Evolutionary conservation across 2,113 vertebrate genomes (phyloP), one percentile per base, ranked within the genome.

Genomic region (Mastomys coucha): DNA sequence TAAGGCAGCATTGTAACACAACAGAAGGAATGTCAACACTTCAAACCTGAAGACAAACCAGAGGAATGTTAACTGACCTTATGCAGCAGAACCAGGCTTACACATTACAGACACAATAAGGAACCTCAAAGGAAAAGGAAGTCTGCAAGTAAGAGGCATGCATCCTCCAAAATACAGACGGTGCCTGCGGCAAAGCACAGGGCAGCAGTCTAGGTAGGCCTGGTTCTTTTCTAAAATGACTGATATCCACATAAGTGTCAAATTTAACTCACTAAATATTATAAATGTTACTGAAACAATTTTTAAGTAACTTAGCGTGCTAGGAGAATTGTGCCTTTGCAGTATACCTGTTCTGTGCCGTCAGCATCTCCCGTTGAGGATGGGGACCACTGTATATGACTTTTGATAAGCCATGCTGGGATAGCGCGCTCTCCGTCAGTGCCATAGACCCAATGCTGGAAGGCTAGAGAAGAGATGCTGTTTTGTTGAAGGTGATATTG

Each of bases 371-470:
- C 96, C 99, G 99, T 97, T 99, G 99, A 92, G 99, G 99, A 98
- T 99, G 99, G 91, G 99, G 99, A 95, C 99, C 99, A 36, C 99
- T 99, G 98, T 99, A 99, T 78, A 99, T 99, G 73, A 99, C 99
- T 97, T 99, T 99, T 96, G 99, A 99, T 95, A 99, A 98, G 39
- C 99, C 99, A 14, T 99, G 99, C 98, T 99, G 99, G 2, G 99
- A 99, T 78, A 99, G 98, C 89, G 99, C 99, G 70, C 99, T 99
- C 98, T 99, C 99, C 0, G 99, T 99, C 76, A 99, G 99, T 96
- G 99, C 99, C 98, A 99, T 99, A 96, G 99, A 99, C 89, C 99
- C 99, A 97, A 99, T 99, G 92, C 99, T 98, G 72, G 99, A 99
- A 96, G 99, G 99, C 99, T 99, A 95, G 93, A 98, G 78, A 91